Base-by-base conservation (phyloP, 2,797 vertebrate species). In the Fratercula arctica region DNA sequence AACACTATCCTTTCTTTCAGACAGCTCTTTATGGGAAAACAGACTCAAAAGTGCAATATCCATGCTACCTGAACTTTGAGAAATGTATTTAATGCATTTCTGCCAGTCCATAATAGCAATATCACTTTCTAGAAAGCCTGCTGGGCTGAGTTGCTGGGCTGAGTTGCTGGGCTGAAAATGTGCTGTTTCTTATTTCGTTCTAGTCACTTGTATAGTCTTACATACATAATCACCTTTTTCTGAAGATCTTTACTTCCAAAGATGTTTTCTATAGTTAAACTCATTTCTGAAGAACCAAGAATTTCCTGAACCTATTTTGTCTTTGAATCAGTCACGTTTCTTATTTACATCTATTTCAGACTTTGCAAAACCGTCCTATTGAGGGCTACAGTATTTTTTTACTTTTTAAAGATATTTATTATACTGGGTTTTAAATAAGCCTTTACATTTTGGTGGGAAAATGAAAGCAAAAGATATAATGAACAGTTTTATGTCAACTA, bases 1-100 rank as follows among this genome's bases (percentile, higher is more conserved):
- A 74, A 90, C 14, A 28, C 25, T 60, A 24, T 8, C 16, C 25
- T 63, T 91, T 93, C 68, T 94, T 74, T 75, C 46, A 76, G 41
- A 91, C 88, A 95, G 37, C 16, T 94, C 53, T 95, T 92, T 33
- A 73, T 61, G 46, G 59, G 37, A 87, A 93, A 96, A 78, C 33
- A 95, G 92, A 85, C 61, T 95, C 84, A 54, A 91, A 97, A 96
- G 60, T 95, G 54, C 88, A 87, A 95, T 95, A 95, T 94, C 93
- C 17, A 21, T 86, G 75, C 39, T 68, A 78, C 29, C 73, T 91
- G 83, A 90, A 95, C 90, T 90, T 90, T 93, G 82, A 95, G 92
- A 94, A 93, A 95, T 94, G 69, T 89, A 94, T 96, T 96, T 96
- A 90, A 96, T 93, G 82, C 70, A 88, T 70, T 96, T 93, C 91